Evolutionary conservation across 2,888 invertebrate species (phyloP).

Genomic region (Dexiosoma caninum): DNA sequence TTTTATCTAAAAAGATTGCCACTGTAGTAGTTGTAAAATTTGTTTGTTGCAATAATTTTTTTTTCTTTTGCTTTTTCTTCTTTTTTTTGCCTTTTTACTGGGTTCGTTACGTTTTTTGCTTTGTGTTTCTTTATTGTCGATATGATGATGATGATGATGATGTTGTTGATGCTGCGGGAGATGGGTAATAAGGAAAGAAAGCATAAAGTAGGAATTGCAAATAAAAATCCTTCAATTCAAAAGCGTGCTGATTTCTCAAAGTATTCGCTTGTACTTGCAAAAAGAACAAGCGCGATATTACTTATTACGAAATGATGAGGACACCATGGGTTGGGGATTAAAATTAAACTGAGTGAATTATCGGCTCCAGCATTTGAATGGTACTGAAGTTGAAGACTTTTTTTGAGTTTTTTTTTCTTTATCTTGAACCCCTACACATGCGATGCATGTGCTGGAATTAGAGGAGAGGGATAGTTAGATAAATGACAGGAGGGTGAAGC

Average conservation of each 20-base stretch:
- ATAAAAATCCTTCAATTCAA: conserved; percentile 44
- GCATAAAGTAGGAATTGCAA: conserved; percentile 22
- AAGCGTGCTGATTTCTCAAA: conserved; percentile 61
- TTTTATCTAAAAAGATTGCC: conserved; percentile 66
- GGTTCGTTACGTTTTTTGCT: conserved; percentile 37
- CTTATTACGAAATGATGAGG: not conserved
- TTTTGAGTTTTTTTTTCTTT: too few species aligned
- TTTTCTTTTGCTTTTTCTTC: not conserved
- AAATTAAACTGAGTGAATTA: too few species aligned
- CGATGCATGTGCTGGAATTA: too few species aligned
- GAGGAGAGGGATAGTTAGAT: too few species aligned
- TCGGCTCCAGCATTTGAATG: too few species aligned
- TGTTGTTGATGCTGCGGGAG: conserved; percentile 2
- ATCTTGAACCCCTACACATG: too few species aligned
- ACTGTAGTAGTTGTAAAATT: conserved; percentile 31
- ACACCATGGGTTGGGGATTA: conserved; percentile 27
- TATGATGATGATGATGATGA: conserved; percentile 26
- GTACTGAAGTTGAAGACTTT: too few species aligned
- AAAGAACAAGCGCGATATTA: not conserved
- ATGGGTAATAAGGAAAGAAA: conserved; percentile 1
- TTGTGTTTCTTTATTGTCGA: too few species aligned
- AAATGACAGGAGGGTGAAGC: too few species aligned
- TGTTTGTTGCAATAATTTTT: conserved; percentile 20
- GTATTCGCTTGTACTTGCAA: not conserved
- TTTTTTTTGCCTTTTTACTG: not conserved